Evolutionary conservation across 1,140 invertebrate genomes (phyloP), one percentile per base, ranked within the genome.

Genomic region (Drosophila guanche): DNA sequence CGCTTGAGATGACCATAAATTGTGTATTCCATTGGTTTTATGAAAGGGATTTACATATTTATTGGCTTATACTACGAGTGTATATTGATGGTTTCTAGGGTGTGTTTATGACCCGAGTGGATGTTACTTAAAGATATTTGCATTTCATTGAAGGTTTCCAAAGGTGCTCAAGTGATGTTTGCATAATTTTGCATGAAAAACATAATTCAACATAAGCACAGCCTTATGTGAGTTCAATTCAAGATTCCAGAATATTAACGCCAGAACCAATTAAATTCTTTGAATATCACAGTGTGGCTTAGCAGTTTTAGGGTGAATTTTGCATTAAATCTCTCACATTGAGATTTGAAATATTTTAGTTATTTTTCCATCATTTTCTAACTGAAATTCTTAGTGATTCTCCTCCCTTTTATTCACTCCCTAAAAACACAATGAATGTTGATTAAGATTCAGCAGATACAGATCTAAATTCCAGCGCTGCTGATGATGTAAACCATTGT

Each of bases 21-120:
- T 68, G n/a, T 12, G 50, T n/a, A 43, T 45, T 54, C 51, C 54
- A 68, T 55, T 50, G 47, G 65, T 65, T 48, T 69, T 76, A 50
- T 60, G 50, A 68, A 41, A 20, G 33, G 33, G 10, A 69, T 69
- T 69, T 68, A 46, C 62, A 68, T 68, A 22, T 55, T 55, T 47
- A 47, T 68, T 41, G 50, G 42, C 25, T 37, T 12, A 12, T 37
- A 37, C 4, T 37, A 37, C 4, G 10, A 12, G 40, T 55, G 47
- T 27, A 41, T 37, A 56, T 40, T 48, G 43, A 37, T 63, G 29
- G 22, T 45, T 66, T 22, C 51, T 45, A 12, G 45, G 37, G 46
- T 66, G 59, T 66, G 62, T 65, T 66, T 51, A 66, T 25, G 62
- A 25, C 61, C 22, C 2, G 29, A 6, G 12, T 3, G 53, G 14